Percentiles rank a stretch among this genome's conserved stretches.
phyloP scores from a whole-genome alignment of 2,888 invertebrate species.

The Pseudoips prasinana region DNA sequence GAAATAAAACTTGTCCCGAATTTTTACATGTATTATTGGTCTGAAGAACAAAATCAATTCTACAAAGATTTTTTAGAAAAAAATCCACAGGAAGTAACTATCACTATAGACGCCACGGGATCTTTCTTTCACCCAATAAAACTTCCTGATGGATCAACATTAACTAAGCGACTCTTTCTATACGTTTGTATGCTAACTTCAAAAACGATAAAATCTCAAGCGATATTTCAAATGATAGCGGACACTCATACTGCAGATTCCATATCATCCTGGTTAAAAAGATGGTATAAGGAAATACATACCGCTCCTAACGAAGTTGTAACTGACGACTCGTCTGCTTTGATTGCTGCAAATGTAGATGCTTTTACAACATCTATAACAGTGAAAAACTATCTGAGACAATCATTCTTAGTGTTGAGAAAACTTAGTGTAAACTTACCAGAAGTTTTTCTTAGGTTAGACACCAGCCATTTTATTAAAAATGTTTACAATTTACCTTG shows the following conservation, averaged over 20 bases:
- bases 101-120: conserved; percentile 2
- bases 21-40: conserved; percentile 1
- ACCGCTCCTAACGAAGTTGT: conserved; percentile 10
- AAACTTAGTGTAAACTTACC: conserved; percentile 10
- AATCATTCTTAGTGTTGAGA: conserved; percentile 10
- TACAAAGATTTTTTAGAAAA: conserved; percentile 1
- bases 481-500: conserved; percentile 11
- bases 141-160: conserved; percentile 1
- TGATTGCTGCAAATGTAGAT: conserved; percentile 10
- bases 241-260: conserved; percentile 11
- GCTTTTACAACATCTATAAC: conserved; percentile 10
- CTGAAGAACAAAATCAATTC: conserved; percentile 2
- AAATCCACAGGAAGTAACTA: conserved; percentile 1
- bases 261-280: conserved; percentile 13
- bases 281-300: conserved; percentile 10
- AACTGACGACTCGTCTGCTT: conserved; percentile 13
- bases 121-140: conserved; percentile 1
- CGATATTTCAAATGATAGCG: not conserved
- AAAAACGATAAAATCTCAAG: conserved; percentile 1
- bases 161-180: conserved; percentile 1
- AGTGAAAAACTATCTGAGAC: conserved; percentile 10
- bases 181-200: conserved; percentile 1
- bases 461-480: conserved; percentile 9
- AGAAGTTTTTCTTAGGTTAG: conserved; percentile 8
- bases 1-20: conserved; percentile 1